These are phyloP conservation scores for Cordylochernes scorpioides DNA, from an alignment of 2,888 invertebrate species.

Conservation along the genomic window DNA sequence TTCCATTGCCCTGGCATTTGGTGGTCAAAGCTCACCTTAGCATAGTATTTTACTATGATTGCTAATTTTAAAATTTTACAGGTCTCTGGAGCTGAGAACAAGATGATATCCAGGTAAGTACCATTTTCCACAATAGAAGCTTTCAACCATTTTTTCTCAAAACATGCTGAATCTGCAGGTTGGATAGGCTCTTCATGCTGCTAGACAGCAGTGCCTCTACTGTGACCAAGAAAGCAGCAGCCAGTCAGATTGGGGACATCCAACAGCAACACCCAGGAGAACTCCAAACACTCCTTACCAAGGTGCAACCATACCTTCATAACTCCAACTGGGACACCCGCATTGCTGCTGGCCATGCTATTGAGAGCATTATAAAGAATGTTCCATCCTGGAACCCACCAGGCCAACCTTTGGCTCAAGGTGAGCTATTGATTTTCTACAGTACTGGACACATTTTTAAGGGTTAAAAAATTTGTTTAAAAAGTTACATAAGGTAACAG, in stretches of 20 bases:
- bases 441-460: not conserved
- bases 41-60: no score
- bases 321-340: conserved; percentile 73
- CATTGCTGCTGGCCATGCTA: conserved; percentile 74
- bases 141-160: conserved; percentile 24
- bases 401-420: conserved; percentile 22
- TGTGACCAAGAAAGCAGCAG: conserved; percentile 68
- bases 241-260: conserved; percentile 79
- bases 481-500: no score
- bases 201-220: conserved; percentile 75
- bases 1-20: no score
- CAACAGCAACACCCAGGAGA: conserved; percentile 82
- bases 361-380: conserved; percentile 68
- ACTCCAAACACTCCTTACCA: conserved; percentile 43
- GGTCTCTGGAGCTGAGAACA: no score
- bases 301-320: conserved; percentile 34
- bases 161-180: conserved; percentile 28
- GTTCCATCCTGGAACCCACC: conserved; percentile 63
- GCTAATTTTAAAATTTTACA: no score
- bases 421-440: conserved; percentile 15
- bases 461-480: no score
- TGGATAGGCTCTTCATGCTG: conserved; percentile 73
- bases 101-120: no score
- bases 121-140: conserved; percentile 71
- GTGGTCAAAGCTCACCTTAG: no score